Conservation (phyloP, 2,888 invertebrate genomes). For the Syrista parreyssii region DNA sequence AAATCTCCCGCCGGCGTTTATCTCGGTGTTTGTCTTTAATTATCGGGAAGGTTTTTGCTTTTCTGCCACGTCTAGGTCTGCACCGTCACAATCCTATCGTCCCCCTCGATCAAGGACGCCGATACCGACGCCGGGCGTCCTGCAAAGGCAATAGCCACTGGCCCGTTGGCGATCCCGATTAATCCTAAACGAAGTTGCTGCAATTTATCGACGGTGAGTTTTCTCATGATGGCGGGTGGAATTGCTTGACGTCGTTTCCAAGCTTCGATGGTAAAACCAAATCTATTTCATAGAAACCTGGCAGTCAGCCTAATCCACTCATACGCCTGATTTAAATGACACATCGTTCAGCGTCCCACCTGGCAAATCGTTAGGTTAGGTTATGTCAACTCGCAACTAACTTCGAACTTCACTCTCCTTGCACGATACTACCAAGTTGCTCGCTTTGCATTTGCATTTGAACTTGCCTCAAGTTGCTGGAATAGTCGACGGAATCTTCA, state of each 20-base stretch:
- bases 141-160: not conserved
- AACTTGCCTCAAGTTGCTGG: not conserved
- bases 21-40: conserved; percentile 24
- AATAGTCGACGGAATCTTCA: not conserved
- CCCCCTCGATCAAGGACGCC: not conserved
- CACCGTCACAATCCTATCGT: not conserved
- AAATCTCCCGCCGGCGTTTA: not conserved
- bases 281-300: not conserved
- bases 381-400: not conserved
- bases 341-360: not conserved
- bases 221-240: not conserved
- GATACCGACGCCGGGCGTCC: not conserved
- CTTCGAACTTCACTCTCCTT: not conserved
- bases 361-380: not conserved
- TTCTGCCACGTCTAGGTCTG: not conserved
- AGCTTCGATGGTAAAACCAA: not conserved
- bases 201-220: not conserved
- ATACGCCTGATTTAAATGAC: not conserved
- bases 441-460: not conserved
- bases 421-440: not conserved
- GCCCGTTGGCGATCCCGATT: not conserved
- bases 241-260: not conserved
- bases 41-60: conserved; percentile 17
- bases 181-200: not conserved
- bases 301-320: not conserved